These are phyloP conservation scores for Columbina picui DNA, from an alignment of 2,113 vertebrate genomes.

Conservation along the genomic window DNA sequence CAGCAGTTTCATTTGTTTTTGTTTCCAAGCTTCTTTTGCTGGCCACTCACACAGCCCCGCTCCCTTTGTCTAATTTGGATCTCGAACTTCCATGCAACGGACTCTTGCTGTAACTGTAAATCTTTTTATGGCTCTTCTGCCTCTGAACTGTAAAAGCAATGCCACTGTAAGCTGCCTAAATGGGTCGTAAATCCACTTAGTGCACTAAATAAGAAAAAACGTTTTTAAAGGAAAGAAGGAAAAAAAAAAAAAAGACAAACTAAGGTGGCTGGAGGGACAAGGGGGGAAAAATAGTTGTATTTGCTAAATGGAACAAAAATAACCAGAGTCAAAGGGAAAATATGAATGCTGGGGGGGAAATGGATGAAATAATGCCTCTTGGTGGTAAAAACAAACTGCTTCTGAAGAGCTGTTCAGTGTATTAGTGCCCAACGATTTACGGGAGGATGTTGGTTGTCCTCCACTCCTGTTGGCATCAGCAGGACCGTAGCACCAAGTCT, in stretches of 20 bases:
- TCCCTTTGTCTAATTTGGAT: constrained; percentile 68
- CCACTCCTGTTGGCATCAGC: constrained; percentile 8
- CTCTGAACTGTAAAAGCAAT: constrained; percentile 64
- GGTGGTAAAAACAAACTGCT: constrained; percentile 49
- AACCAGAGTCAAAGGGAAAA: constrained; percentile 57
- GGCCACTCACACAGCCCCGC: constrained; percentile 19
- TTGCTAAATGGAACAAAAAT: constrained; percentile 54
- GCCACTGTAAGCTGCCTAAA: constrained; percentile 61
- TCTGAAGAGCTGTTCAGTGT: constrained; percentile 48
- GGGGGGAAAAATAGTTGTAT: background rate
- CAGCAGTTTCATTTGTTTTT: constrained; percentile 63
- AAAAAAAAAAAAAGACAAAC: constrained; percentile 16
- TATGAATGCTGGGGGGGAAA: constrained; percentile 35
- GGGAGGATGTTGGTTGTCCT: constrained; percentile 1
- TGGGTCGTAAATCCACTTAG: constrained; percentile 61
- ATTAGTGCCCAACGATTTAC: constrained; percentile 2
- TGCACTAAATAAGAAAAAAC: constrained; percentile 32
- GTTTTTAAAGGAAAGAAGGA: constrained; percentile 17
- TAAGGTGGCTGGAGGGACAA: constrained; percentile 41
- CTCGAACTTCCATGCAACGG: constrained; percentile 9
- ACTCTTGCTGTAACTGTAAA: constrained; percentile 63
- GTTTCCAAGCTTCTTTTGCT: constrained; percentile 59
- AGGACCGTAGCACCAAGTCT: background rate
- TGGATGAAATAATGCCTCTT: constrained; percentile 62
- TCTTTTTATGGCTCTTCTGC: constrained; percentile 65